Evolutionary conservation across 2,888 invertebrate genomes (phyloP).

Genomic region (Antheraea assamensis): DNA sequence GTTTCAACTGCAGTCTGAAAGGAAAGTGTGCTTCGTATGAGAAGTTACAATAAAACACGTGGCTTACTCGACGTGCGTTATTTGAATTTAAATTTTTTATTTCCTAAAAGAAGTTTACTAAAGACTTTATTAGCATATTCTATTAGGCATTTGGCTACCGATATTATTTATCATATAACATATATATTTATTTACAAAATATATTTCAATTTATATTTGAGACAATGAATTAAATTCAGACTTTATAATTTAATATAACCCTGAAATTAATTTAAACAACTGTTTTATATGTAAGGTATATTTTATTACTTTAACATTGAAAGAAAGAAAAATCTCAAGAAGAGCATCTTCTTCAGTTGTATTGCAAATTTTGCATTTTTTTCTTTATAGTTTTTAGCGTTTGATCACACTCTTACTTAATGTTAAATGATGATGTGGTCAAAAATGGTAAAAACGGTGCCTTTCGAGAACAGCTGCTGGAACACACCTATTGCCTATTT

Average conservation of each 20-base stretch:
- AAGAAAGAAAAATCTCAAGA: no score
- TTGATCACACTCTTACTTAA: no score
- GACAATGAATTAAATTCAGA: neutral
- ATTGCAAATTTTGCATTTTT: no score
- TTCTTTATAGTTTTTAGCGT: no score
- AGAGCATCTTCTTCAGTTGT: no score
- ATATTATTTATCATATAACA: no score
- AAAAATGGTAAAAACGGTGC: no score
- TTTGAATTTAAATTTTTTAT: neutral
- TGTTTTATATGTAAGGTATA: neutral
- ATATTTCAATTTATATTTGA: neutral
- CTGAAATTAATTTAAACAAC: neutral
- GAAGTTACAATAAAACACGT: neutral
- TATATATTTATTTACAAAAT: no score
- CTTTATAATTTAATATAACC: neutral
- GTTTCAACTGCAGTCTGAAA: neutral
- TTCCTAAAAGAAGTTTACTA: neutral
- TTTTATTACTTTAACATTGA: no score
- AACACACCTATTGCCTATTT: no score
- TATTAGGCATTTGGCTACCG: neutral
- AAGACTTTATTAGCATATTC: neutral
- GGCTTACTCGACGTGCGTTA: slow-evolving; percentile 6
- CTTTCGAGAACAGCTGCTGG: no score
- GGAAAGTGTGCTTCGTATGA: slow-evolving; percentile 6
- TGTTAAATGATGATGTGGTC: no score